phyloP scores from a whole-genome alignment of 1,140 invertebrate genomes.

The Hylaeus volcanicus region DNA sequence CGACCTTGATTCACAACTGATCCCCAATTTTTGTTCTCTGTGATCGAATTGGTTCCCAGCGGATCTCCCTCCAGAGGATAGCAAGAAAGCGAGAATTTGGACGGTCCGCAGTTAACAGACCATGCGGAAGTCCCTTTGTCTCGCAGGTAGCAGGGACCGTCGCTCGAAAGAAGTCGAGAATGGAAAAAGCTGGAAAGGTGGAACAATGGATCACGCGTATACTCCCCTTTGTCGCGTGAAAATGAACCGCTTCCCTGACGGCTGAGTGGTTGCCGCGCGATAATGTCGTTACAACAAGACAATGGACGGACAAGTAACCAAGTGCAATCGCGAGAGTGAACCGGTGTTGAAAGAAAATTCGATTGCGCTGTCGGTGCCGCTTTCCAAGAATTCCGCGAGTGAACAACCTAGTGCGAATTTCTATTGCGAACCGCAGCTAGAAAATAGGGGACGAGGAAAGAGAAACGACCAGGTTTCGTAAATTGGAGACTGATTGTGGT shows the following conservation, averaged over 20 bases:
- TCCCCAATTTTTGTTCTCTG: neutral
- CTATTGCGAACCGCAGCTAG: neutral
- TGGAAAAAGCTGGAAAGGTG: neutral
- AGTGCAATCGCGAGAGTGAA: neutral
- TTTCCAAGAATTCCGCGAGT: neutral
- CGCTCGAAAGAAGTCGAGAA: neutral
- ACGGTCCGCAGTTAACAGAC: neutral
- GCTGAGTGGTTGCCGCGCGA: neutral
- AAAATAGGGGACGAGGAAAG: neutral
- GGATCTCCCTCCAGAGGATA: too few species aligned
- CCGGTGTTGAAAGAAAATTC: neutral
- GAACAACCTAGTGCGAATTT: neutral
- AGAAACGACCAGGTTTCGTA: neutral
- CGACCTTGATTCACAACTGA: constrained; percentile 8
- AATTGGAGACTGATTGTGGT: neutral
- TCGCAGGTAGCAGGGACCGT: too few species aligned
- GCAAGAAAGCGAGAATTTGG: neutral
- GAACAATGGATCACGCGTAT: neutral
- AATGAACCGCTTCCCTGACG: too few species aligned
- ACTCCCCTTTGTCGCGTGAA: neutral
- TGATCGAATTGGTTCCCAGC: too few species aligned
- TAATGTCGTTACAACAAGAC: neutral
- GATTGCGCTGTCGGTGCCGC: neutral
- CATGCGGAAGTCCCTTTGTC: neutral
- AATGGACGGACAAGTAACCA: neutral